Percentiles rank a stretch among this genome's conserved stretches.
Conservation (phyloP, 1,140 invertebrate species). For the Macrobrachium nipponense region DNA sequence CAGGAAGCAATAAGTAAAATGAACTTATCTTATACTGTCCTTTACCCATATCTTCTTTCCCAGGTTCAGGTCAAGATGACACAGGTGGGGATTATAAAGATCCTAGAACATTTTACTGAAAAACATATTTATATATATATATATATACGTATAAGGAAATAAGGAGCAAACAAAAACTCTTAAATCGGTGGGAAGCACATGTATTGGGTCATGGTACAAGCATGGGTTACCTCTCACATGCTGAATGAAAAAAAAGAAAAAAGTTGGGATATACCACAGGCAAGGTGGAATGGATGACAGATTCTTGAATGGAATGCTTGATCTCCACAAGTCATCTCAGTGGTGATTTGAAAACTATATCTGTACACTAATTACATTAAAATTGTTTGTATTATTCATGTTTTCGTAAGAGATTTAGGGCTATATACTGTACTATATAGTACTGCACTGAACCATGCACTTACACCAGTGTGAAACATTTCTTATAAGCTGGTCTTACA, state of each 20-base stretch:
- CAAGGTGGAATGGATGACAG: slow-evolving; percentile 33
- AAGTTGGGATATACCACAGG: slow-evolving; percentile 36
- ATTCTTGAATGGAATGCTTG: no score
- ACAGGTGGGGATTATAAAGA: background rate
- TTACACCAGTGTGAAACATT: no score
- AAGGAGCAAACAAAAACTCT: slow-evolving; percentile 58
- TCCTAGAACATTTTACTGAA: background rate
- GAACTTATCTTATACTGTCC: background rate
- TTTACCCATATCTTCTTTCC: background rate
- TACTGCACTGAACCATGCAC: no score
- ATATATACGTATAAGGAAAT: slow-evolving; percentile 12
- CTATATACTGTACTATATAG: no score
- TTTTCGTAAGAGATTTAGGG: no score
- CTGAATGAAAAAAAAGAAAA: slow-evolving; percentile 26
- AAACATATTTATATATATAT: background rate
- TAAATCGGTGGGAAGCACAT: slow-evolving; percentile 42
- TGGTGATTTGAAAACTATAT: no score
- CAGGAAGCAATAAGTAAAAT: slow-evolving; percentile 31
- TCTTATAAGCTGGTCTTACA: no score
- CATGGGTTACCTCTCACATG: slow-evolving; percentile 31
- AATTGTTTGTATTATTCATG: no score
- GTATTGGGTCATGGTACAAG: slow-evolving; percentile 54
- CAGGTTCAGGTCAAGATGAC: no score
- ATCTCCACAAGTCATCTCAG: no score
- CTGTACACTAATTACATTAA: no score